Conservation (phyloP, 1,140 invertebrate genomes). For the Drosophila lini region DNA sequence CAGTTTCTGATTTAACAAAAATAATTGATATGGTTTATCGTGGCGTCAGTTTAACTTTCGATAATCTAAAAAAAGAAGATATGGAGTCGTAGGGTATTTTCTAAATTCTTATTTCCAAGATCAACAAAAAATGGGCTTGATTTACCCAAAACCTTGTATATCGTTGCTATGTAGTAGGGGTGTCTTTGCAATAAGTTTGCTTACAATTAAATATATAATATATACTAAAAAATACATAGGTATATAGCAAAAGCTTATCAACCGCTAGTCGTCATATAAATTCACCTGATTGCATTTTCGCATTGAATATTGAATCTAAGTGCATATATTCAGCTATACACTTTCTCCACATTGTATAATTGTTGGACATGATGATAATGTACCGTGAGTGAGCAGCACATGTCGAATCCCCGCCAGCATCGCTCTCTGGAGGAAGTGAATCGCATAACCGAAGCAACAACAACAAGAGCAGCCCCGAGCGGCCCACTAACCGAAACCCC, state of each 20-base stretch:
- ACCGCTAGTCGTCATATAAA: neutral
- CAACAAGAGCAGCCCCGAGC: constrained; percentile 49
- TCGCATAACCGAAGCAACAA: constrained; percentile 30
- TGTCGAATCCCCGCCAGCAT: constrained; percentile 57
- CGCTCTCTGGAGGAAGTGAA: constrained; percentile 62
- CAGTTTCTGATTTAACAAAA: constrained; percentile 24
- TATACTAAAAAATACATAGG: neutral
- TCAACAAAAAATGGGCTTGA: neutral
- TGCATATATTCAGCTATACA: constrained; percentile 2
- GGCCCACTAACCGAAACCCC: constrained; percentile 79
- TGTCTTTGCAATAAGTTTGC: neutral
- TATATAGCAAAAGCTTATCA: neutral
- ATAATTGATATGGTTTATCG: constrained; percentile 24
- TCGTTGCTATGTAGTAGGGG: too few species aligned
- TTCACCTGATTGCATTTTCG: constrained; percentile 22
- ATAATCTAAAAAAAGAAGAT: neutral
- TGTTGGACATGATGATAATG: constrained; percentile 41
- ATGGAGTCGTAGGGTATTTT: neutral
- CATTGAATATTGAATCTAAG: constrained; percentile 11
- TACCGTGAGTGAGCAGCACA: constrained; percentile 40
- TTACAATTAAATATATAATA: neutral
- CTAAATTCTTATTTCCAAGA: neutral
- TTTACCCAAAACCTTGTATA: neutral
- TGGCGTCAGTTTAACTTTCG: neutral
- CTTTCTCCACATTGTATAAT: constrained; percentile 64